Base-by-base conservation (phyloP, 2,888 invertebrate genomes). In the Coenonympha arcania region DNA sequence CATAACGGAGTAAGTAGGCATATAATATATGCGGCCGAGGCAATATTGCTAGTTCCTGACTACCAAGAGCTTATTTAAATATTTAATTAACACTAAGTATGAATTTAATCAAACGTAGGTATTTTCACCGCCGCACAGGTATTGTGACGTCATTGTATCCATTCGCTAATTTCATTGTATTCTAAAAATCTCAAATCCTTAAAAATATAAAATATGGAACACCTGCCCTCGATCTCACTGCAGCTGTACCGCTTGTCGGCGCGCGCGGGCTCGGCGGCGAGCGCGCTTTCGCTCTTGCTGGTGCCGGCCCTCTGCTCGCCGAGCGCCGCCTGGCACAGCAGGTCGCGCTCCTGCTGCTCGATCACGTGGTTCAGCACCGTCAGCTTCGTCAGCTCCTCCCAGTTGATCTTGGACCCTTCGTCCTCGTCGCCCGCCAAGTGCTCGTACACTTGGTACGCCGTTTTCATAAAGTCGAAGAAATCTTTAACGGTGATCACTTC, bases 401-500 rank as follows among this genome's bases (percentile, higher is more conserved):
- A 88, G 57, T 88, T 76, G 54, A 88, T 82, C 59, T 80, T 86
- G 0, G 72, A 59, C 2, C 73, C 73, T 26, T 82, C 83, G 57
- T 87, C 71, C 63, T 87, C 78, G 22, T 76, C 76, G 4, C 71
- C 83, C 73, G 79, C 83, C 53, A 81, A 65, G 59, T 85, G 79
- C 60, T 87, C 86, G 50, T 84, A 87, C 8, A 92, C 90, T 79
- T 91, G 91, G 73, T 92, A 92, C 0, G 92, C 92, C 5, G 91
- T 91, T 69, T 90, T 89, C 82, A 92, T 88, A 66, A 92, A 92
- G 65, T 91, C 91, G 61, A 92, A 89, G 66, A 92, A 92, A 62
- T 90, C 90, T 70, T 89, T 89, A 5, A 91, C 89, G 0, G 91
- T 89, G 41, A 92, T 89, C 22, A 91, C 87, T 71, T 92, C 90